phyloP scores from a whole-genome alignment of 37 sponge, comb jelly and placozoan species.

The Mnemiopsis leidyi region DNA sequence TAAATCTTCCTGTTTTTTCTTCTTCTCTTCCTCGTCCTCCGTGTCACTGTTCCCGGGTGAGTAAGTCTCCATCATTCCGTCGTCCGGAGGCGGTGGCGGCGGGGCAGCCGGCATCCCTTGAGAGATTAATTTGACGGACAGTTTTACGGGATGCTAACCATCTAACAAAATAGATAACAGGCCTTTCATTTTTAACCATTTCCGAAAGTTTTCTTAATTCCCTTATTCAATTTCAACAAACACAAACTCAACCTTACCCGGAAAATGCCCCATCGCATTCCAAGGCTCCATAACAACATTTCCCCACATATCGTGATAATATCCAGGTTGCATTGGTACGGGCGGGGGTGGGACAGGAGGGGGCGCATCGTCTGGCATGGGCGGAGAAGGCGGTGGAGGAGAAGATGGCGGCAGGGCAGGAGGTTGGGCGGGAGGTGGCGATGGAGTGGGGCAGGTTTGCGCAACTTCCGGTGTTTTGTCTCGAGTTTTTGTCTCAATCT shows the following conservation, averaged over 20 bases:
- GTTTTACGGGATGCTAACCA: too few species aligned
- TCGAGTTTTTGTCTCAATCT: background rate
- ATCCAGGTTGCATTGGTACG: background rate
- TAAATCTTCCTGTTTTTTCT: slow-evolving; percentile 3
- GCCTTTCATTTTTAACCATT: too few species aligned
- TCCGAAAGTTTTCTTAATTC: too few species aligned
- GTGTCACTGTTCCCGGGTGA: slow-evolving; percentile 51
- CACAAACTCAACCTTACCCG: too few species aligned
- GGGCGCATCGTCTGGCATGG: background rate
- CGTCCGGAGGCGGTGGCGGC: slow-evolving; percentile 29
- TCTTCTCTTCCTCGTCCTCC: background rate
- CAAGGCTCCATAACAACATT: background rate
- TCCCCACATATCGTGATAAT: background rate
- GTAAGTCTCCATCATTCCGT: slow-evolving; percentile 57
- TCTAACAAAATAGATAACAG: too few species aligned
- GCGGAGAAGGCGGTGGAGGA: background rate
- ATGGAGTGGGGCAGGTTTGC: background rate
- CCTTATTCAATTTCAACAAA: too few species aligned
- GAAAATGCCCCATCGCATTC: background rate
- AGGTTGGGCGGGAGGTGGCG: background rate
- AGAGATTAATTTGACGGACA: too few species aligned
- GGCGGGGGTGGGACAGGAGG: slow-evolving; percentile 29
- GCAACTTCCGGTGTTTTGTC: background rate
- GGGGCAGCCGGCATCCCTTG: slow-evolving; percentile 28
- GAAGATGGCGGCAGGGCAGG: background rate